Evolutionary conservation across 2,888 invertebrate genomes (phyloP).

Genomic region (Thymelicus lineola): DNA sequence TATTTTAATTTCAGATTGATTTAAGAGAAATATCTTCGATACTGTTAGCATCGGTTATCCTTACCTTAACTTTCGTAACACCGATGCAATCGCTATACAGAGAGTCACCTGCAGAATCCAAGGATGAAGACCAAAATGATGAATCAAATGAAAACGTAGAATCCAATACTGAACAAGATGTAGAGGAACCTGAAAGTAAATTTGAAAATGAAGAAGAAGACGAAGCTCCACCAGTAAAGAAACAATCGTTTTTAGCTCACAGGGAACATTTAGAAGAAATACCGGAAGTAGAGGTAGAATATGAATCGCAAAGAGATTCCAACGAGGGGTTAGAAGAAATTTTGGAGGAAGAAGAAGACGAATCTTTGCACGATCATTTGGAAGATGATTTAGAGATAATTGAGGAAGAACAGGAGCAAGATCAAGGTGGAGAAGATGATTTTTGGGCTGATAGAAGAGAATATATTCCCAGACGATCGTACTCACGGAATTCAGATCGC

Average conservation of each 20-base stretch:
- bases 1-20: constrained; percentile 45
- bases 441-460: constrained; percentile 66
- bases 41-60: constrained; percentile 76
- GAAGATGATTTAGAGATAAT: constrained; percentile 69
- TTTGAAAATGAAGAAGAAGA: constrained; percentile 53
- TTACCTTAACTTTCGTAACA: constrained; percentile 87
- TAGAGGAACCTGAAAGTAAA: constrained; percentile 43
- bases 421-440: constrained; percentile 60
- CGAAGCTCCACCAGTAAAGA: constrained; percentile 53
- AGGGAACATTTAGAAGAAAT: constrained; percentile 79
- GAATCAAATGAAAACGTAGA: constrained; percentile 43
- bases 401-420: constrained; percentile 64
- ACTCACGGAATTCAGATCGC: constrained; percentile 61
- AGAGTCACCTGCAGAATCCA: constrained; percentile 50
- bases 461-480: constrained; percentile 53
- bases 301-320: constrained; percentile 69
- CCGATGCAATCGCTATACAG: constrained; percentile 85
- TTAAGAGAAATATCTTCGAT: constrained; percentile 83
- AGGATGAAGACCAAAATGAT: constrained; percentile 42
- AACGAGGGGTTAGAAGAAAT: constrained; percentile 72
- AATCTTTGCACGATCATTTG: constrained; percentile 52
- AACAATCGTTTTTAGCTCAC: constrained; percentile 68
- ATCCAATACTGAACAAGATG: constrained; percentile 40
- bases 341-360: constrained; percentile 75
- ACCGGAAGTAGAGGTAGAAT: constrained; percentile 74